Percentiles rank a stretch among this genome's conserved stretches.
Conservation (phyloP, 2,888 invertebrate genomes). For the Phlogophora meticulosa region DNA sequence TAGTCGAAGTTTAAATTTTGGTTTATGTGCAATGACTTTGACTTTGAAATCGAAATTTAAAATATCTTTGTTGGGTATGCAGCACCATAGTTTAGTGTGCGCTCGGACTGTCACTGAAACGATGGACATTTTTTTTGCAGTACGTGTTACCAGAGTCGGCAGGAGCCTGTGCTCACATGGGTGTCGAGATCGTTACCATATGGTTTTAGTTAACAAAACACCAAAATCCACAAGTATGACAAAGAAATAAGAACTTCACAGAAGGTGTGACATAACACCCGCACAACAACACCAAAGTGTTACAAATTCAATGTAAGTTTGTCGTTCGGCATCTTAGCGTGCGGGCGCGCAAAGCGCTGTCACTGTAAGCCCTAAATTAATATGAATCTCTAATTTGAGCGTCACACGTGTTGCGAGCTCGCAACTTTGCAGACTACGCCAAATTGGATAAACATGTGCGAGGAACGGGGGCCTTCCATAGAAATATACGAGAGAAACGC, state of each 20-base stretch:
- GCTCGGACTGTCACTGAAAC: too few species aligned
- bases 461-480: slow-evolving; percentile 73
- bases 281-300: slow-evolving; percentile 71
- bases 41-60: not conserved
- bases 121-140: too few species aligned
- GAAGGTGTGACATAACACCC: slow-evolving; percentile 16
- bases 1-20: too few species aligned
- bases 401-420: slow-evolving; percentile 89
- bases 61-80: too few species aligned
- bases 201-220: not conserved
- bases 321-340: slow-evolving; percentile 73
- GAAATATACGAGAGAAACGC: slow-evolving; percentile 68
- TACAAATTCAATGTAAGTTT: slow-evolving; percentile 76
- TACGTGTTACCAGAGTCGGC: too few species aligned
- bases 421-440: slow-evolving; percentile 90
- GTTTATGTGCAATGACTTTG: not conserved
- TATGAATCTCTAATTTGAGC: slow-evolving; percentile 90
- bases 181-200: not conserved
- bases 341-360: slow-evolving; percentile 77
- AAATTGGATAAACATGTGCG: slow-evolving; percentile 91
- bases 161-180: not conserved
- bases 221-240: not conserved
- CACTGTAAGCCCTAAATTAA: slow-evolving; percentile 88
- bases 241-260: not conserved
- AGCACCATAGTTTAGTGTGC: too few species aligned